phyloP scores from a whole-genome alignment of 2,797 vertebrate species.

The Gambelia wislizenii region DNA sequence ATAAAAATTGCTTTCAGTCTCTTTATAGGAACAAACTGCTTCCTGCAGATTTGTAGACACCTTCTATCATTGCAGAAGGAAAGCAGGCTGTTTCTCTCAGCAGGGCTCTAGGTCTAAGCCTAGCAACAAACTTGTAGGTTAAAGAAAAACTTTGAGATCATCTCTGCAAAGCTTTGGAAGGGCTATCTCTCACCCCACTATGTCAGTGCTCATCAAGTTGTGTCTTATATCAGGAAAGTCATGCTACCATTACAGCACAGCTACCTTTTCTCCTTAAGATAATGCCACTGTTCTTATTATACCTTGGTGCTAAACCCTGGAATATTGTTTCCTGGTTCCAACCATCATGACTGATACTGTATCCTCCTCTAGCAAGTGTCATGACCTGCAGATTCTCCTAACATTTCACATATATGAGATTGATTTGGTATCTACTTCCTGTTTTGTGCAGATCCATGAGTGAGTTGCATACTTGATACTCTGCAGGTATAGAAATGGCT shows the following conservation, averaged over 20 bases:
- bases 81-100: neutral
- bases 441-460: neutral
- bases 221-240: neutral
- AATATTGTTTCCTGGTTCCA: neutral
- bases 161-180: neutral
- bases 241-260: neutral
- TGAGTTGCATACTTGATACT: neutral
- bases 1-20: neutral
- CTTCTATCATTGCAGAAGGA: neutral
- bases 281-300: neutral
- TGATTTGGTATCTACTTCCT: neutral
- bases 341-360: too few relatives aligned
- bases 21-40: neutral
- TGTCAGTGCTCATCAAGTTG: neutral
- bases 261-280: neutral
- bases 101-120: neutral
- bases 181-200: too few relatives aligned
- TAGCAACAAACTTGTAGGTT: neutral
- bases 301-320: neutral
- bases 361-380: neutral
- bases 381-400: too few relatives aligned
- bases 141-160: neutral
- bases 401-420: too few relatives aligned
- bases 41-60: neutral
- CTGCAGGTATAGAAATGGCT: neutral